Base-by-base conservation (phyloP, 2,797 vertebrate genomes). In the Pangasius krempfi region DNA sequence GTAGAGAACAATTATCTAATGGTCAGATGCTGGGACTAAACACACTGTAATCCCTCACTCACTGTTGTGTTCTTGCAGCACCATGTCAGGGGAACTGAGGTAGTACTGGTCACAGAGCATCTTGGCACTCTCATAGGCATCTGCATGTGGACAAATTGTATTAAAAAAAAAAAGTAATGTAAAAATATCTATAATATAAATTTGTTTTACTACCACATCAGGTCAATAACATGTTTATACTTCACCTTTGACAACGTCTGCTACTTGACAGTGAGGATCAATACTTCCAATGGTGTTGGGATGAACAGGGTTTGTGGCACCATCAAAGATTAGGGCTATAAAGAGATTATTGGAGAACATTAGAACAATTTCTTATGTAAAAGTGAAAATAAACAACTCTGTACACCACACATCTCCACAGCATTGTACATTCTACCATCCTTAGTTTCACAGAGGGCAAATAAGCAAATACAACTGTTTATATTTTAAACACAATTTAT, bases 101-200 rank as follows among this genome's bases (percentile, higher is more conserved):
- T 99, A 99, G 88, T 99, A 99, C 92, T 98, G 98, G 92, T 99
- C 97, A 89, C 98, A 99, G 86, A 99, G 92, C 92, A 98, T 97
- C 95, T 98, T 99, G 92, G 98, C 97, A 94, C 97, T 98, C 88
- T 97, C 96, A 9, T 96, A 98, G 87, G 98, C 97, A 2, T 99
- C 98, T 99, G 92, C 0, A 9, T 56, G 88, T n/a, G 22, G 70
- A 85, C 6, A 47, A 44, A 58, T 52, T 52, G 54, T 58, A 10
- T 68, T 33, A 20, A 4, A 75, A 75, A 37, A 64, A 82, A 62
- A 30, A n/a, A 20, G 5, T 10, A 64, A 64, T 40, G 54, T 62
- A 54, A 50, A 44, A 40, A n/a, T 40, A 14, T 40, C 3, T 8
- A 56, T 62, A n/a, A 44, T 22, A 44, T 27, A 27, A 47, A 64